A percentile compares a stretch with the other conserved stretches of the same genome.
Conservation (phyloP, 2,113 vertebrate species). For the Serilophus lunatus region DNA sequence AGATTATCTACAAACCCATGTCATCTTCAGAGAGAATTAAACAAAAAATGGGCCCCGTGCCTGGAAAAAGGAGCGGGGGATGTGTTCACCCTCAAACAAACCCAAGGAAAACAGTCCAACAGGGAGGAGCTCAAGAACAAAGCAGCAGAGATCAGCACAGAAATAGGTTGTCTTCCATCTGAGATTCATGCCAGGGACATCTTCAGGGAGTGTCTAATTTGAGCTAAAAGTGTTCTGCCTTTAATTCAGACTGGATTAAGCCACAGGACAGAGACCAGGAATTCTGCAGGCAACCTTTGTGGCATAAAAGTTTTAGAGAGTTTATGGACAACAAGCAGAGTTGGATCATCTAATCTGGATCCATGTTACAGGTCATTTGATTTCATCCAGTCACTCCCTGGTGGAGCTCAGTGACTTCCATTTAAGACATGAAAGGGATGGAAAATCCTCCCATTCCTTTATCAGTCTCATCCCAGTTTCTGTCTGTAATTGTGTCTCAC, state of each 20-base stretch:
- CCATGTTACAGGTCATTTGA: background rate
- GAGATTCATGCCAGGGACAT: background rate
- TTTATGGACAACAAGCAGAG: background rate
- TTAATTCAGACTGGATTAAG: background rate
- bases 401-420: background rate
- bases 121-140: constrained; percentile 36
- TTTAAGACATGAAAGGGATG: background rate
- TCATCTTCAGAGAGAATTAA: background rate
- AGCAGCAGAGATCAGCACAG: background rate
- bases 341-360: background rate
- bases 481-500: background rate
- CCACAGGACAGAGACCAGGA: background rate
- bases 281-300: background rate
- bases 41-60: background rate
- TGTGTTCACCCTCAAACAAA: background rate
- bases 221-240: background rate
- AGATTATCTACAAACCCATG: background rate
- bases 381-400: background rate
- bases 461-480: background rate
- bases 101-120: background rate
- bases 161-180: background rate
- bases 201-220: background rate
- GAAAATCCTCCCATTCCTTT: background rate
- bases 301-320: background rate
- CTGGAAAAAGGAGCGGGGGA: background rate